Evolutionary conservation across 2,797 vertebrate species (phyloP).

Genomic region (Melanotaenia nigrans): DNA sequence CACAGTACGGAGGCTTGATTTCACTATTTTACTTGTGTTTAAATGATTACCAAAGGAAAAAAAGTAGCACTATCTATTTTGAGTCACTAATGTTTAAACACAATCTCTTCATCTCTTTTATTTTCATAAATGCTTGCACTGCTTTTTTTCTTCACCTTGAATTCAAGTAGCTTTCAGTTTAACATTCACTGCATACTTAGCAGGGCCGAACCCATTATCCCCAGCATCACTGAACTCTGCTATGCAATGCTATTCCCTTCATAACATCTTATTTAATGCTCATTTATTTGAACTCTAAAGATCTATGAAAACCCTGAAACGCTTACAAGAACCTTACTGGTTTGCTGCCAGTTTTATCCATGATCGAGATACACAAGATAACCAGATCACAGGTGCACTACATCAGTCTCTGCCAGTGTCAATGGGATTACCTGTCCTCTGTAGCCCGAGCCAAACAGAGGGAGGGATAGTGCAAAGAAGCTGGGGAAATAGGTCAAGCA

Average conservation of each 20-base stretch:
- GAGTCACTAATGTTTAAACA: neutral
- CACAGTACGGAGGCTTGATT: neutral
- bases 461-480: conserved; percentile 58
- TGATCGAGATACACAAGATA: conserved; percentile 59
- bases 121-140: neutral
- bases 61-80: neutral
- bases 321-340: conserved; percentile 33
- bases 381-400: conserved; percentile 73
- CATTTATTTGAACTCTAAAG: conserved; percentile 34
- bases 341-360: conserved; percentile 43
- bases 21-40: neutral
- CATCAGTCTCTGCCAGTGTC: conserved; percentile 69
- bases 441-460: conserved; percentile 47
- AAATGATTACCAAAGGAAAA: neutral
- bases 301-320: conserved; percentile 45
- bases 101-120: neutral
- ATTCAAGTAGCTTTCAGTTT: neutral
- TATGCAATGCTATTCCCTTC: conserved; percentile 19
- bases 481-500: conserved; percentile 78
- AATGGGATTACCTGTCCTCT: conserved; percentile 74
- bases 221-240: conserved; percentile 37
- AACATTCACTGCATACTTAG: conserved; percentile 1
- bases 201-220: conserved; percentile 17
- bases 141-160: neutral
- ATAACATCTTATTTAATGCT: conserved; percentile 34